phyloP scores from a whole-genome alignment of 2,888 invertebrate species.

The Ypsolopha scabrella region DNA sequence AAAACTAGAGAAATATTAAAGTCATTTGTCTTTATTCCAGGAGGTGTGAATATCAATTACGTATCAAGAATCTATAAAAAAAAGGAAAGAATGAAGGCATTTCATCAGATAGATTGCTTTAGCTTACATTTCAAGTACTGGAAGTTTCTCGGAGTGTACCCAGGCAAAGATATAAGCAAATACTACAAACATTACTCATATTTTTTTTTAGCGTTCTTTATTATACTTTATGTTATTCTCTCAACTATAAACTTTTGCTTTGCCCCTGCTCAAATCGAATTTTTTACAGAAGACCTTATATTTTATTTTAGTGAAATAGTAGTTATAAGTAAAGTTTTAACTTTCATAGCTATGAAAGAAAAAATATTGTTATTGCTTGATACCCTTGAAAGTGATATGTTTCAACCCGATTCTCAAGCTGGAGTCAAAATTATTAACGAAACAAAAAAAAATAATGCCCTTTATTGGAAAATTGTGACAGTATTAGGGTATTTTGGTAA shows the following conservation, averaged over 20 bases:
- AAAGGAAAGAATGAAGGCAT: too few relatives aligned
- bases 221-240: background rate
- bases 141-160: slow-evolving; percentile 5
- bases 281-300: slow-evolving; percentile 32
- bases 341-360: slow-evolving; percentile 21
- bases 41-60: too few relatives aligned
- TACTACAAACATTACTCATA: background rate
- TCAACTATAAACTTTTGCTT: slow-evolving; percentile 9
- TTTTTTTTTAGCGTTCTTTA: background rate
- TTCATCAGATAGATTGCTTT: slow-evolving; percentile 7
- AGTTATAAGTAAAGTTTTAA: slow-evolving; percentile 29
- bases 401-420: slow-evolving; percentile 24
- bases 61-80: too few relatives aligned
- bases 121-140: slow-evolving; percentile 3
- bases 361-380: slow-evolving; percentile 24
- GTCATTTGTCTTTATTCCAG: too few relatives aligned
- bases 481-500: slow-evolving; percentile 21
- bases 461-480: slow-evolving; percentile 30
- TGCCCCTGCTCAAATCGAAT: slow-evolving; percentile 18
- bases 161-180: background rate
- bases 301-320: slow-evolving; percentile 34
- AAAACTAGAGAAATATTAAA: too few relatives aligned
- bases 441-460: slow-evolving; percentile 27
- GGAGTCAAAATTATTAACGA: slow-evolving; percentile 20
- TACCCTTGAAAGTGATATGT: slow-evolving; percentile 29